Percentiles rank a stretch among this genome's conserved stretches.
These are phyloP conservation scores for Drosophila quadrilineata DNA, from an alignment of 1,140 invertebrate species.

Conservation along the genomic window DNA sequence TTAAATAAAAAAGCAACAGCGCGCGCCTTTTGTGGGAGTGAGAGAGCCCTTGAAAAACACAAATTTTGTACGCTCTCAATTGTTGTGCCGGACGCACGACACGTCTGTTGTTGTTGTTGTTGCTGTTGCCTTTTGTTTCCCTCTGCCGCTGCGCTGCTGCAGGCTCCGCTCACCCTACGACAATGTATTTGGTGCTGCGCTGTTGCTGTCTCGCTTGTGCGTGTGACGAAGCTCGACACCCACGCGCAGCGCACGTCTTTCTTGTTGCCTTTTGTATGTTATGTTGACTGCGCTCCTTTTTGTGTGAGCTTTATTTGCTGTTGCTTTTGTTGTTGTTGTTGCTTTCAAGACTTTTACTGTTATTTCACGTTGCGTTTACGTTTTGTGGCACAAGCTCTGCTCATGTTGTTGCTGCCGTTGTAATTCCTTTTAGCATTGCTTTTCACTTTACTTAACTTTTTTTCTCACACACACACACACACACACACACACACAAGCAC, in stretches of 20 bases:
- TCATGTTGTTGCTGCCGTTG: conserved; percentile 25
- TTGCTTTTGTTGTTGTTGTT: conserved; percentile 12
- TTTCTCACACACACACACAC: conserved; percentile 19
- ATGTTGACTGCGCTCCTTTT: conserved; percentile 2
- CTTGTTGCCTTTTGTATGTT: conserved; percentile 21
- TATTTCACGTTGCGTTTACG: conserved; percentile 29
- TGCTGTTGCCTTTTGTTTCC: conserved; percentile 7
- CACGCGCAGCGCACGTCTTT: conserved; percentile 18
- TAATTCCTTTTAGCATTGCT: conserved; percentile 69
- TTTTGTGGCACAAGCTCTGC: conserved; percentile 4
- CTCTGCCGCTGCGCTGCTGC: neutral
- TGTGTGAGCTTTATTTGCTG: no score
- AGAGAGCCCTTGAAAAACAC: conserved; percentile 43
- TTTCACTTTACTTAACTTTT: conserved; percentile 58
- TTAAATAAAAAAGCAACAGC: conserved; percentile 36
- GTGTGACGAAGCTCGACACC: conserved; percentile 35
- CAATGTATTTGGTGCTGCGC: neutral
- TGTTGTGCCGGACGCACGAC: conserved; percentile 12
- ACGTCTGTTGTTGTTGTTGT: no score
- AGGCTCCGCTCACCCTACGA: no score
- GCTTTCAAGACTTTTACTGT: conserved; percentile 44
- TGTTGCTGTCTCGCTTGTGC: conserved; percentile 13
- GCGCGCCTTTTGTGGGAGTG: conserved; percentile 19
- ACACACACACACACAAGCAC: conserved; percentile 18
- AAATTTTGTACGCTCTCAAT: conserved; percentile 27